A percentile compares a stretch with the other conserved stretches of the same genome.
Evolutionary conservation across 2,113 vertebrate genomes (phyloP).

Genomic region (Sorex fumeus): DNA sequence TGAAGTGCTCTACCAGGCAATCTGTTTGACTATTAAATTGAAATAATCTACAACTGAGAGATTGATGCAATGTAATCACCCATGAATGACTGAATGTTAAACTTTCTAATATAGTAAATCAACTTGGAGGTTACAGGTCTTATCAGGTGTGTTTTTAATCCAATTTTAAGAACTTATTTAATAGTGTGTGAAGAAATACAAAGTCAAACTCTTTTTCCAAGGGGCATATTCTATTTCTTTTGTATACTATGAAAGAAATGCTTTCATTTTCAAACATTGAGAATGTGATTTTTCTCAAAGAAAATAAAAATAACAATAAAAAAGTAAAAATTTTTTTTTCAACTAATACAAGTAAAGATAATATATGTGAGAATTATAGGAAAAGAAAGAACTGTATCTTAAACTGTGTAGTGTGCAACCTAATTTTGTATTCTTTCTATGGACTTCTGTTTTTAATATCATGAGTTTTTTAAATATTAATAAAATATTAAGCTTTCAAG

Average conservation of each 20-base stretch:
- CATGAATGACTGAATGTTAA: conserved; percentile 7
- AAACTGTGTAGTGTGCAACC: not conserved
- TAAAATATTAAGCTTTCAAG: conserved; percentile 23
- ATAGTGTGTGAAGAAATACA: conserved; percentile 66
- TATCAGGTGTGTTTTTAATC: conserved; percentile 66
- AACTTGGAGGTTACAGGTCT: conserved; percentile 11
- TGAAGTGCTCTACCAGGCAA: not conserved
- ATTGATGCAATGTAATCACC: conserved; percentile 35
- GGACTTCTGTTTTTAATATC: no score
- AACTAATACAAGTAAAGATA: conserved; percentile 10
- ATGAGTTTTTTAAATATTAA: not conserved
- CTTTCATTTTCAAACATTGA: not conserved
- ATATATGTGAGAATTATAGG: not conserved
- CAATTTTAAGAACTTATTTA: conserved; percentile 49
- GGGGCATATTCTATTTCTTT: not conserved
- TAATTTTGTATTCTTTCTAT: not conserved
- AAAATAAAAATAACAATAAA: not conserved
- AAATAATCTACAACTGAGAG: conserved; percentile 16
- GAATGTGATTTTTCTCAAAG: conserved; percentile 1
- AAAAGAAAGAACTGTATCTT: not conserved
- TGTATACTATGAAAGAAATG: not conserved
- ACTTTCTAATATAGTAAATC: conserved; percentile 9
- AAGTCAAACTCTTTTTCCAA: conserved; percentile 50
- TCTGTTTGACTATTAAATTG: conserved; percentile 53
- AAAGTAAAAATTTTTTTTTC: not conserved